Evolutionary conservation across 2,113 vertebrate genomes (phyloP).

Genomic region (Urocitellus parryii): DNA sequence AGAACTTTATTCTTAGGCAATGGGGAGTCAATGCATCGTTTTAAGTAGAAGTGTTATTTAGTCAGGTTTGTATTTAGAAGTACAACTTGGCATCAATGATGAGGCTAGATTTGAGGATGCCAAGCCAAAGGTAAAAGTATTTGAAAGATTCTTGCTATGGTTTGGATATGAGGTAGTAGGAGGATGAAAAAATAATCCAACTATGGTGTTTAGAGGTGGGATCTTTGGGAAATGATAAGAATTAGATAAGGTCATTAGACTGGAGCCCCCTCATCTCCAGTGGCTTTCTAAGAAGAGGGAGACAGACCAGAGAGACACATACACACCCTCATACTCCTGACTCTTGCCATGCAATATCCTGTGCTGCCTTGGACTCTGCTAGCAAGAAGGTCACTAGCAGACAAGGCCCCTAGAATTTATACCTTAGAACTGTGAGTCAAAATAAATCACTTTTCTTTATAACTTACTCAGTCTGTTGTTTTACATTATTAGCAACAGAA

Average conservation of each 20-base stretch:
- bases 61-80: background rate
- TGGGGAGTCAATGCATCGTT: background rate
- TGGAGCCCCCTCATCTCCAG: background rate
- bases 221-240: background rate
- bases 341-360: background rate
- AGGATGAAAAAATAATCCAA: background rate
- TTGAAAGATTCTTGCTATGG: background rate
- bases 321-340: background rate
- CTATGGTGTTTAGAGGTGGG: background rate
- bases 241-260: background rate
- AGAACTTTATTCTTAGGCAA: background rate
- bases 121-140: background rate
- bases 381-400: background rate
- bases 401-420: background rate
- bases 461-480: background rate
- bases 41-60: background rate
- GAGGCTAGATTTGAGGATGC: background rate
- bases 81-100: background rate
- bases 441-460: background rate
- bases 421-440: background rate
- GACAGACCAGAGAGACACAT: background rate
- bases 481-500: background rate
- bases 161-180: background rate
- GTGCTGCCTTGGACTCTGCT: background rate
- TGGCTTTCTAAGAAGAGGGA: background rate